These are phyloP conservation scores for Drosophila funebris DNA, from an alignment of 1,140 invertebrate genomes.

Conservation along the genomic window DNA sequence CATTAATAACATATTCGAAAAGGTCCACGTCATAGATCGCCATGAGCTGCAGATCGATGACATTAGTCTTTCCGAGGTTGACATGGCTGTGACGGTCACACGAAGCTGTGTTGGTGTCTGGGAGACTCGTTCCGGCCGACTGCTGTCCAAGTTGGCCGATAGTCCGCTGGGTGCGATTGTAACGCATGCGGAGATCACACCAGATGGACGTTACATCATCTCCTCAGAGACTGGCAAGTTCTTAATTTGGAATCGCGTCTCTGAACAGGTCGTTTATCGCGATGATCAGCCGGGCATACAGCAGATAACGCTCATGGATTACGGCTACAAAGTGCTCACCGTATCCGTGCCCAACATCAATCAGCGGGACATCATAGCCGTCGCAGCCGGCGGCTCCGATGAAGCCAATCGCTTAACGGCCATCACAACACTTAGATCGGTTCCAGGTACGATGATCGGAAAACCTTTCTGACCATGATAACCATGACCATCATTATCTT, in stretches of 20 bases:
- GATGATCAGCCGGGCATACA: slow-evolving; percentile 93
- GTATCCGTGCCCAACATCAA: slow-evolving; percentile 88
- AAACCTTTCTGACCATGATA: not conserved
- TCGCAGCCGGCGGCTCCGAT: slow-evolving; percentile 53
- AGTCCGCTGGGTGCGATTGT: slow-evolving; percentile 97
- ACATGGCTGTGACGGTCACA: slow-evolving; percentile 94
- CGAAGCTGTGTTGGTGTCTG: slow-evolving; percentile 97
- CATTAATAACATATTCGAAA: slow-evolving; percentile 99
- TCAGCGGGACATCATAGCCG: slow-evolving; percentile 83
- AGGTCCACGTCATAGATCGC: slow-evolving; percentile 97
- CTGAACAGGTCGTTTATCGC: slow-evolving; percentile 92
- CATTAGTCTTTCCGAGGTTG: slow-evolving; percentile 91
- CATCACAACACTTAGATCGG: slow-evolving; percentile 87
- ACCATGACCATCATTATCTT: not conserved
- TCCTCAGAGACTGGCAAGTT: slow-evolving; percentile 97
- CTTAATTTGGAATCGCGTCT: slow-evolving; percentile 95
- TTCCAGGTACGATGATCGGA: slow-evolving; percentile 86
- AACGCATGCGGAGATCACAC: slow-evolving; percentile 95
- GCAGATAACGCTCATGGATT: slow-evolving; percentile 93
- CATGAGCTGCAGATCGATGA: slow-evolving; percentile 98
- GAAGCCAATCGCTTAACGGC: slow-evolving; percentile 87
- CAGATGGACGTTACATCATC: slow-evolving; percentile 92
- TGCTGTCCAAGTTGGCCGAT: slow-evolving; percentile 94
- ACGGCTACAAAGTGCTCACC: slow-evolving; percentile 92
- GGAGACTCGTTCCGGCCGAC: slow-evolving; percentile 94